Conservation (phyloP, 1,140 invertebrate genomes). For the Ips nitidus region DNA sequence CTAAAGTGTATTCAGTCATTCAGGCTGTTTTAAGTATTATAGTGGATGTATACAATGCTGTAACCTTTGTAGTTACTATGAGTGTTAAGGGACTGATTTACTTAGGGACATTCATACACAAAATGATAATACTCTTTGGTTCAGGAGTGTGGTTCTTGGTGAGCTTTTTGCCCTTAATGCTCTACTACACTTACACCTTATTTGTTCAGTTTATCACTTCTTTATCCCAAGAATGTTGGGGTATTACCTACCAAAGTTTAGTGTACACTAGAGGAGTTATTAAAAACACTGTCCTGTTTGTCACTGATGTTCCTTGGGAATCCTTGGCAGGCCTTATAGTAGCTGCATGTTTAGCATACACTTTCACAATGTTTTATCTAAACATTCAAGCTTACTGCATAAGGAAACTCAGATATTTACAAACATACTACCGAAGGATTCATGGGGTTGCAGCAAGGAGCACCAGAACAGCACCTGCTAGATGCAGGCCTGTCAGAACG, state of each 20-base stretch:
- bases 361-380: too few species aligned
- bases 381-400: neutral
- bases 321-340: slow-evolving; percentile 35
- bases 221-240: slow-evolving; percentile 12
- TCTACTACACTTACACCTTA: slow-evolving; percentile 14
- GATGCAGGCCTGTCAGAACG: neutral
- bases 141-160: slow-evolving; percentile 41
- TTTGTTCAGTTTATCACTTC: slow-evolving; percentile 13
- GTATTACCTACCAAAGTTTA: slow-evolving; percentile 7
- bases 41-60: neutral
- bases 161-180: slow-evolving; percentile 31
- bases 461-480: neutral
- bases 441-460: neutral
- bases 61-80: too few species aligned
- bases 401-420: neutral
- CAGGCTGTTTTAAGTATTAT: slow-evolving; percentile 3
- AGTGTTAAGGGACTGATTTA: neutral
- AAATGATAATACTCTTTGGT: slow-evolving; percentile 36
- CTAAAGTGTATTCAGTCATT: slow-evolving; percentile 3
- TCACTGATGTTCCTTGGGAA: slow-evolving; percentile 40
- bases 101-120: slow-evolving; percentile 28
- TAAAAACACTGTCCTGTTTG: slow-evolving; percentile 23
- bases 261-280: neutral
- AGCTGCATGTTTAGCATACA: slow-evolving; percentile 16
- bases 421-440: slow-evolving; percentile 11